A percentile compares a stretch with the other conserved stretches of the same genome.
phyloP scores from a whole-genome alignment of 2,113 vertebrate species.

The Halcyon senegalensis region DNA sequence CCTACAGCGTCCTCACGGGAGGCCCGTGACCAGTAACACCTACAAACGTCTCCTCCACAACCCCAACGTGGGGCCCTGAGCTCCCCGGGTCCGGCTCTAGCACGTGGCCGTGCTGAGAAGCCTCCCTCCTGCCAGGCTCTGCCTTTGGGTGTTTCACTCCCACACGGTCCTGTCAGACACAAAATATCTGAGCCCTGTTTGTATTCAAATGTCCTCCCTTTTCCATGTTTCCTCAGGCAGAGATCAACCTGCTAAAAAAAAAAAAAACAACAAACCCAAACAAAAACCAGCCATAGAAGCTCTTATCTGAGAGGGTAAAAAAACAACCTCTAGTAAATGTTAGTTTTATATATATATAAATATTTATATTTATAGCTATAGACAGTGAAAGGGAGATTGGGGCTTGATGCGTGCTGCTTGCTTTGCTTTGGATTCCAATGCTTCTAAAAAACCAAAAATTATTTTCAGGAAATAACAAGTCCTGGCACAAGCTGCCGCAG shows the following conservation, averaged over 20 bases:
- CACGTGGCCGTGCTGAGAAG: conserved; percentile 55
- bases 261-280: no score
- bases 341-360: conserved; percentile 45
- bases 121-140: conserved; percentile 41
- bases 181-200: conserved; percentile 31
- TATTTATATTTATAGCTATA: conserved; percentile 52
- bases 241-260: conserved; percentile 47
- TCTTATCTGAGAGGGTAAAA: conserved; percentile 44
- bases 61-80: conserved; percentile 23
- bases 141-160: conserved; percentile 14
- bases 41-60: conserved; percentile 27
- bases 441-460: not conserved
- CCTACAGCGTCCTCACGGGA: conserved; percentile 13
- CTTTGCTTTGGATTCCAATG: conserved; percentile 53
- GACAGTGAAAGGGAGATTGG: conserved; percentile 62
- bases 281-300: conserved; percentile 45
- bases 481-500: conserved; percentile 24
- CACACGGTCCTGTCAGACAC: conserved; percentile 37
- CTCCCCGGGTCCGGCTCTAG: conserved; percentile 30
- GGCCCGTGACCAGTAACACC: conserved; percentile 32
- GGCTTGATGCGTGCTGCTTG: conserved; percentile 47
- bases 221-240: not conserved
- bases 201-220: conserved; percentile 23
- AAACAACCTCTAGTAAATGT: conserved; percentile 12
- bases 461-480: conserved; percentile 53